Evolutionary conservation across 2,888 invertebrate genomes (phyloP), one percentile per base, ranked within the genome.

Genomic region (Metacarcinus magister): DNA sequence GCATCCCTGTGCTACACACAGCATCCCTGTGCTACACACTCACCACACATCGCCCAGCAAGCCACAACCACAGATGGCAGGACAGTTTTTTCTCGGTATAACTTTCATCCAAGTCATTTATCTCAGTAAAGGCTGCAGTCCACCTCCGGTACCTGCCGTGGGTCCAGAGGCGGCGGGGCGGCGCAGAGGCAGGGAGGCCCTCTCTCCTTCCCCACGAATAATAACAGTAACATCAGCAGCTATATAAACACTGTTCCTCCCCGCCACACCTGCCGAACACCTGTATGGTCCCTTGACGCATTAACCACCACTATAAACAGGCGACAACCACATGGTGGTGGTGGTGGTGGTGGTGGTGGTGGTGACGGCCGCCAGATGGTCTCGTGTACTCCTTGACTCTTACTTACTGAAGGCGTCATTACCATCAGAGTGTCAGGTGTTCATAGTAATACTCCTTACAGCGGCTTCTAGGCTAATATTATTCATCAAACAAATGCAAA

Each of bases 31-130:
- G 75, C n/a, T 8, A n/a, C 75, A 75, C 75, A 75, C n/a, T 75
- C 23, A 28, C 5, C 75, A 75, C 75, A 28, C 28, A n/a, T 8
- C 28, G 8, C 28, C 75, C 28, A 75, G 28, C 4, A 75, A 0
- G 75, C 75, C 75, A 28, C 75, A 87, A 39, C 87, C 87, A 87
- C 87, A 87, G 87, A 39, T 87, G 87, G 87, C 39, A 39, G 13
- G 39, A 87, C 87, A 39, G 8, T 13, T 32, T 32, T 87, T 39
- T 16, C 39, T 87, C 16, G 2, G 10, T 19, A 10, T 0, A 39
- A 87, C 87, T 87, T 39, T 39, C 2, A 13, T 39, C 5, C 87
- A n/a, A 39, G 67, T 67, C 67, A 67, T 67, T 67, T 67, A 23
- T 8, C 67, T n/a, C 19, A 4, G 39, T 16, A 39, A 87, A 39